A percentile compares a stretch with the other conserved stretches of the same genome.
Evolutionary conservation across 2,888 invertebrate species (phyloP).

Genomic region (Apodemia hepburni): DNA sequence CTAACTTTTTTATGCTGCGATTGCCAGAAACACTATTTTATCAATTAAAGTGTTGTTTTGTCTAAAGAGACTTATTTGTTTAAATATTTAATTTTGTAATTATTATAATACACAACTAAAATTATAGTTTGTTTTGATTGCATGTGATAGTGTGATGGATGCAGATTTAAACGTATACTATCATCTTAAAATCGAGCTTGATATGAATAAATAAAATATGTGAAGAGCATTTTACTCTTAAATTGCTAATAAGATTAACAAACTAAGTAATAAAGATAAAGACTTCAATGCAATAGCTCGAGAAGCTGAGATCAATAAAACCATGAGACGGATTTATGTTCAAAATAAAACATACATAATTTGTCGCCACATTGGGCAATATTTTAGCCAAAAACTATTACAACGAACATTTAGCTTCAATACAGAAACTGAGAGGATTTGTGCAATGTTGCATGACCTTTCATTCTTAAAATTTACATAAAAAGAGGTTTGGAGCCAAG

Average conservation of each 20-base stretch:
- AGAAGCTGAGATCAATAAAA: background rate
- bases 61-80: too few species aligned
- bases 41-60: too few species aligned
- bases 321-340: slow-evolving; percentile 12
- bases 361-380: slow-evolving; percentile 13
- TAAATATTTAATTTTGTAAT: too few species aligned
- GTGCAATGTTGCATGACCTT: slow-evolving; percentile 26
- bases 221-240: background rate
- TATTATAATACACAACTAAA: too few species aligned
- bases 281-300: background rate
- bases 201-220: too few species aligned
- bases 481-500: slow-evolving; percentile 51
- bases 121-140: too few species aligned
- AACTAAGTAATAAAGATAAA: background rate
- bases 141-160: too few species aligned
- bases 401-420: slow-evolving; percentile 9
- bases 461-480: slow-evolving; percentile 46
- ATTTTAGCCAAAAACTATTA: slow-evolving; percentile 14
- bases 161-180: too few species aligned
- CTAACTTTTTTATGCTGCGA: too few species aligned
- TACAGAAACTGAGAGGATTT: slow-evolving; percentile 22
- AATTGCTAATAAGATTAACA: background rate
- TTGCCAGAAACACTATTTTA: too few species aligned
- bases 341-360: background rate
- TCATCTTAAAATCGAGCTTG: too few species aligned